Evolutionary conservation across 92 coral and sea anemone genomes (phyloP).

Genomic region (Paragorgia papillata): DNA sequence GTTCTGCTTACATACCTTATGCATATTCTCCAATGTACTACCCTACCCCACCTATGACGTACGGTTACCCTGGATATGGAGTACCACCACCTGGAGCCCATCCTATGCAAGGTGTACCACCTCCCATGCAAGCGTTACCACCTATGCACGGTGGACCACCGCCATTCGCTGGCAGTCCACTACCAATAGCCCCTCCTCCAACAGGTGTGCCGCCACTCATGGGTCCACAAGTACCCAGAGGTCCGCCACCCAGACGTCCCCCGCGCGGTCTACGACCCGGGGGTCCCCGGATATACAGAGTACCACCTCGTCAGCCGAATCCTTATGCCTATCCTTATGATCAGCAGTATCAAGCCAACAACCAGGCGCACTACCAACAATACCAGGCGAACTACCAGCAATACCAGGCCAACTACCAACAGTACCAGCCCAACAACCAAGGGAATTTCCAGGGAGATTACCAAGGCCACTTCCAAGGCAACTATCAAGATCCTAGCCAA

Average conservation of each 20-base stretch:
- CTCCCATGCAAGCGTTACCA: not conserved
- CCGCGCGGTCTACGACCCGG: conserved; percentile 25
- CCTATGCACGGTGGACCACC: conserved; percentile 28
- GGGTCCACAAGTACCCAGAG: no score
- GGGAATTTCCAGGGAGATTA: no score
- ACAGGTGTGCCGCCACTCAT: not conserved
- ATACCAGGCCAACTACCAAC: no score
- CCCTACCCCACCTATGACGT: conserved; percentile 17
- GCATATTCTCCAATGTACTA: conserved; percentile 30
- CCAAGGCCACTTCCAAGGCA: no score
- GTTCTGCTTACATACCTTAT: conserved; percentile 44
- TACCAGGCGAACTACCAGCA: no score
- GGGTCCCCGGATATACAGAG: conserved; percentile 6
- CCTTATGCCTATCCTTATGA: conserved; percentile 32
- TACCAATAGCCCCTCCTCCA: conserved; percentile 30
- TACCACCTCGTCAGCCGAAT: conserved; percentile 1
- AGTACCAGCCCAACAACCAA: no score
- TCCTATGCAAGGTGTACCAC: conserved; percentile 16
- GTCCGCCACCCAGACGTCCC: conserved; percentile 14
- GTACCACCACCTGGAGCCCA: conserved; percentile 22
- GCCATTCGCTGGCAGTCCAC: conserved; percentile 23
- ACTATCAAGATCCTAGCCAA: no score
- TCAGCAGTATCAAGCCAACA: conserved; percentile 37
- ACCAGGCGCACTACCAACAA: no score
- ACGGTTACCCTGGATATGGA: conserved; percentile 49